These are phyloP conservation scores for Opisthocomus hoazin DNA, from an alignment of 2,113 vertebrate species.

Conservation along the genomic window DNA sequence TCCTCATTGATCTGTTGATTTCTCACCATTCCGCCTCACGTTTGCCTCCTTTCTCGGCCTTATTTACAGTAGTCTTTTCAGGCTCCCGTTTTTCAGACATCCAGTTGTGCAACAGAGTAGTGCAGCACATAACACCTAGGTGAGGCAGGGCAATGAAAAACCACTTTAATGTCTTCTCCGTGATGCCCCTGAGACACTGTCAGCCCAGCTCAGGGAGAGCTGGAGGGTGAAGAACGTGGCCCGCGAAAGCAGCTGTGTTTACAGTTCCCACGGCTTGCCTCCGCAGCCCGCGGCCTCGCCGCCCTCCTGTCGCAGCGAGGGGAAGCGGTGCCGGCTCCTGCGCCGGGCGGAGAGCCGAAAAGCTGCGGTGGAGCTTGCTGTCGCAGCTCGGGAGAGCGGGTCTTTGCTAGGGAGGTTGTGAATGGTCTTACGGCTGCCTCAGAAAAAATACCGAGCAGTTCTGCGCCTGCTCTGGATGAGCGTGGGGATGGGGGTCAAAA, in stretches of 20 bases:
- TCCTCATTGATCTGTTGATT: background rate
- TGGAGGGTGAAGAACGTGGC: background rate
- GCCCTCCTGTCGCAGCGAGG: background rate
- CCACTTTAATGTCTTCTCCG: background rate
- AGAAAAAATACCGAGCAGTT: background rate
- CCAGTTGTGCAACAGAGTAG: background rate
- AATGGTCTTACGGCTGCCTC: background rate
- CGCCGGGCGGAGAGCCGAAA: fast-evolving
- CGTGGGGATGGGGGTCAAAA: too few relatives aligned
- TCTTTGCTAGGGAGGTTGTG: background rate
- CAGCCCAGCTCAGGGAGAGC: background rate
- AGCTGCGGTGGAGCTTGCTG: background rate
- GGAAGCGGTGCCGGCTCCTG: fast-evolving
- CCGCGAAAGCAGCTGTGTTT: slow-evolving; percentile 6
- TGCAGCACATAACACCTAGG: background rate
- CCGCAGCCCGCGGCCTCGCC: background rate
- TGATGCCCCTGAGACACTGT: background rate
- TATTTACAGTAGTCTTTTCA: background rate
- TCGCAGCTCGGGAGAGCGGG: fast-evolving
- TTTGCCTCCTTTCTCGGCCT: background rate
- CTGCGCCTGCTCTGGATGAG: background rate
- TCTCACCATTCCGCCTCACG: background rate
- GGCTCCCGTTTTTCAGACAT: background rate
- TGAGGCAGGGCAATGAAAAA: background rate
- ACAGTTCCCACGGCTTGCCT: background rate